A percentile compares a stretch with the other conserved stretches of the same genome.
Conservation (phyloP, 2,888 invertebrate species). For the Xestia sexstrigata region DNA sequence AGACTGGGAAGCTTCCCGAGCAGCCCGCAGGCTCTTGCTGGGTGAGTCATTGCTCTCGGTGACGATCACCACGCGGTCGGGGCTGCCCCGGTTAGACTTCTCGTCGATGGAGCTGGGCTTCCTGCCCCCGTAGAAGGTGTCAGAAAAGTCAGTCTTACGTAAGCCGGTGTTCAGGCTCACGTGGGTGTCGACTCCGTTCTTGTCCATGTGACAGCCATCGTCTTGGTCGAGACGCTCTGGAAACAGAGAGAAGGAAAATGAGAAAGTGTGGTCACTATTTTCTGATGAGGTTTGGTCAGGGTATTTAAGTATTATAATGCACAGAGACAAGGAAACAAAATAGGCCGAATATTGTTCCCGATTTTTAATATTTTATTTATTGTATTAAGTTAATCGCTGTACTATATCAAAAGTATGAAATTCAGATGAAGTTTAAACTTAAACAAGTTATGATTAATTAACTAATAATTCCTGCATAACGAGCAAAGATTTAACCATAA, state of each 20-base stretch:
- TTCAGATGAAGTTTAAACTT: slow-evolving; percentile 14
- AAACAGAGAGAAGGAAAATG: slow-evolving; percentile 67
- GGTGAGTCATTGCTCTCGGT: slow-evolving; percentile 85
- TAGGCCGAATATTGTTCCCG: not conserved
- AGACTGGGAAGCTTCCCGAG: slow-evolving; percentile 81
- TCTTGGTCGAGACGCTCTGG: slow-evolving; percentile 92
- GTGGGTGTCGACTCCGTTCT: slow-evolving; percentile 88
- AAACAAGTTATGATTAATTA: not conserved
- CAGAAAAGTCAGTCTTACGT: slow-evolving; percentile 93
- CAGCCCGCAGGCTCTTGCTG: slow-evolving; percentile 83
- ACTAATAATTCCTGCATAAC: slow-evolving; percentile 12
- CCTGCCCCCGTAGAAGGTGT: slow-evolving; percentile 91
- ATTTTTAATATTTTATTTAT: not conserved
- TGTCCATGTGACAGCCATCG: slow-evolving; percentile 85
- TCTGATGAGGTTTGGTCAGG: not conserved
- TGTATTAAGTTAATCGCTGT: not conserved
- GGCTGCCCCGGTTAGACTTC: slow-evolving; percentile 84
- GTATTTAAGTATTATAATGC: no score
- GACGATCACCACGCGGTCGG: slow-evolving; percentile 82
- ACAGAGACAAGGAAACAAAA: not conserved
- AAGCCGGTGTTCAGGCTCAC: slow-evolving; percentile 93
- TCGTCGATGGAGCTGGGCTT: slow-evolving; percentile 84
- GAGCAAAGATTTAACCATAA: slow-evolving; percentile 32
- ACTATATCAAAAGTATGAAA: slow-evolving; percentile 1
- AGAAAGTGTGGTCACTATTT: not conserved